These are phyloP conservation scores for Thaumetopoea pityocampa DNA, from an alignment of 1,140 invertebrate species.

Conservation along the genomic window DNA sequence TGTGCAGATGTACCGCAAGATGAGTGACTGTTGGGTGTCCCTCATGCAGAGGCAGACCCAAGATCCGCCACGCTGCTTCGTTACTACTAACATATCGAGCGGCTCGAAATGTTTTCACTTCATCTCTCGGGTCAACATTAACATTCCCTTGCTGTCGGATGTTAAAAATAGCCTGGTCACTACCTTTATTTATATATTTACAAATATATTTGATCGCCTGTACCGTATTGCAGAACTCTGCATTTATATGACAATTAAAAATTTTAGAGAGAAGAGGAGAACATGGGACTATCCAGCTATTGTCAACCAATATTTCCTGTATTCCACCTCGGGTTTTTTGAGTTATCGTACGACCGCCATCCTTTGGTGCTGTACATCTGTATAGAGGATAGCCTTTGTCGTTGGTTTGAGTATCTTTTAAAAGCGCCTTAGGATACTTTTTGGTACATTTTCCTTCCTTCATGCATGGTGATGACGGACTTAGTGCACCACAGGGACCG, in stretches of 20 bases:
- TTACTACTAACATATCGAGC: constrained; percentile 23
- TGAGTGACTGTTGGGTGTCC: constrained; percentile 33
- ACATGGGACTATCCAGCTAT: constrained; percentile 47
- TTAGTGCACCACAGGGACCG: constrained; percentile 9
- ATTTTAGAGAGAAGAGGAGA: constrained; percentile 29
- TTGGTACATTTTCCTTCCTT: constrained; percentile 16
- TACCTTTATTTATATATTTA: constrained; percentile 15
- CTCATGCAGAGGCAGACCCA: constrained; percentile 28
- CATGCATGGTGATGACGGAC: constrained; percentile 10
- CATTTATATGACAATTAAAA: constrained; percentile 33
- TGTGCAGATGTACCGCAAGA: constrained; percentile 25
- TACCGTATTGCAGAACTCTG: constrained; percentile 15
- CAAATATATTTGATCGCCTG: constrained; percentile 19
- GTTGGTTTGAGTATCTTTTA: constrained; percentile 14
- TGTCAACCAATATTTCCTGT: constrained; percentile 17
- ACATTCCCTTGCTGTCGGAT: constrained; percentile 24
- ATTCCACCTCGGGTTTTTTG: constrained; percentile 5
- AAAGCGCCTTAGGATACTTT: constrained; percentile 14
- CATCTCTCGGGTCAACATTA: constrained; percentile 17
- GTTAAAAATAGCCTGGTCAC: constrained; percentile 24
- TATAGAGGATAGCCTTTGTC: constrained; percentile 15
- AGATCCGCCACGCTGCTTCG: constrained; percentile 18
- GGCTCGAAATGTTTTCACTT: constrained; percentile 18
- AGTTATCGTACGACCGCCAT: constrained; percentile 10
- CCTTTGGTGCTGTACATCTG: constrained; percentile 8